phyloP scores from a whole-genome alignment of 2,888 invertebrate genomes.

The Melanophora roralis region DNA sequence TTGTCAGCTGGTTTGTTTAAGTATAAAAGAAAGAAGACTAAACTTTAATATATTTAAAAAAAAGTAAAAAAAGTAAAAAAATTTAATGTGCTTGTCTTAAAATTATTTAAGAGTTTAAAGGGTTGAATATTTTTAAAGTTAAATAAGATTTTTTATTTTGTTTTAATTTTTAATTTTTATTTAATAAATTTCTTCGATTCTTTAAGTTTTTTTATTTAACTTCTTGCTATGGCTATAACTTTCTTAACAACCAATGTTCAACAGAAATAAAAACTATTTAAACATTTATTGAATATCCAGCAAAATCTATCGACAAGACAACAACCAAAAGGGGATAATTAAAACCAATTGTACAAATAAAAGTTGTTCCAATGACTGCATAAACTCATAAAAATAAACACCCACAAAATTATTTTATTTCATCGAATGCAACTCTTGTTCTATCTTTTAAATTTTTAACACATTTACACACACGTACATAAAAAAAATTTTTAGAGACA shows the following conservation, averaged over 20 bases:
- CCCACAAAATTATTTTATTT: constrained; percentile 46
- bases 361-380: constrained; percentile 41
- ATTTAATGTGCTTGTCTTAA: not conserved
- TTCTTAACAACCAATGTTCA: constrained; percentile 39
- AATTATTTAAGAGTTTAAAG: not conserved
- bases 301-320: constrained; percentile 45
- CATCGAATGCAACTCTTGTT: constrained; percentile 22
- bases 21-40: not conserved
- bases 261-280: constrained; percentile 35
- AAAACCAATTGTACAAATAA: constrained; percentile 36
- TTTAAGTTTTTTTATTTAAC: constrained; percentile 38
- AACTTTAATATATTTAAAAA: constrained; percentile 3
- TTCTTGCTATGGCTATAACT: constrained; percentile 44
- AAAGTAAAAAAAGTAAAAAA: too few relatives aligned
- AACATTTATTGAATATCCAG: constrained; percentile 52
- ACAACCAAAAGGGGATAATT: constrained; percentile 23
- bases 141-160: too few relatives aligned
- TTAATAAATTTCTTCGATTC: constrained; percentile 32
- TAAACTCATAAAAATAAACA: constrained; percentile 23
- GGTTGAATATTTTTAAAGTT: not conserved
- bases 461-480: not conserved
- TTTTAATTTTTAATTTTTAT: constrained; percentile 7
- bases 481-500: not conserved
- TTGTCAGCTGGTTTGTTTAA: constrained; percentile 11
- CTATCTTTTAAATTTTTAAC: not conserved